Conservation (phyloP, 2,888 invertebrate species). For the Leucoptera coffeella region DNA sequence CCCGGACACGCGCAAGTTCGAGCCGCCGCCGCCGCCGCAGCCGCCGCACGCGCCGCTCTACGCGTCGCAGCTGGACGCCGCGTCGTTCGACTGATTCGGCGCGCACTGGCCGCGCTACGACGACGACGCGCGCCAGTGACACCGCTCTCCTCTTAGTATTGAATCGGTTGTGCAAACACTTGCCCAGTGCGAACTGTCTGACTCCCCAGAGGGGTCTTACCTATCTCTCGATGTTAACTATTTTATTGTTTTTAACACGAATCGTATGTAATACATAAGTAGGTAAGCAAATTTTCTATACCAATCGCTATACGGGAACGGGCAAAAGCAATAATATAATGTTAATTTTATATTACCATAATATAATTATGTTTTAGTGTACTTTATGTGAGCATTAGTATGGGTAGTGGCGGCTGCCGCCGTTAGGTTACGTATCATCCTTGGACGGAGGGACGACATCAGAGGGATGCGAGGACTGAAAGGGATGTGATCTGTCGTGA, state of each 20-base stretch:
- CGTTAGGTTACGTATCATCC: conserved; percentile 48
- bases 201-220: conserved; percentile 27
- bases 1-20: conserved; percentile 83
- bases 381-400: conserved; percentile 16
- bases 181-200: conserved; percentile 36
- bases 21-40: conserved; percentile 59
- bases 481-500: conserved; percentile 53
- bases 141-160: conserved; percentile 27
- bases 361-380: conserved; percentile 36
- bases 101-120: conserved; percentile 36
- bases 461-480: conserved; percentile 42
- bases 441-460: conserved; percentile 42
- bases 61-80: conserved; percentile 50
- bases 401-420: conserved; percentile 38
- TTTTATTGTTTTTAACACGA: conserved; percentile 18
- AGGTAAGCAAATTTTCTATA: conserved; percentile 50
- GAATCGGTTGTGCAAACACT: conserved; percentile 50
- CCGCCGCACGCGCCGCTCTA: conserved; percentile 41
- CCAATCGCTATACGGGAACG: conserved; percentile 55
- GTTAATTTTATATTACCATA: conserved; percentile 55
- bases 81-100: conserved; percentile 50
- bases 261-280: conserved; percentile 32
- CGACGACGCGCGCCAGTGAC: conserved; percentile 19
- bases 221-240: conserved; percentile 31
- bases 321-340: conserved; percentile 55